phyloP scores from a whole-genome alignment of 2,888 invertebrate genomes.

The Serripes groenlandicus region DNA sequence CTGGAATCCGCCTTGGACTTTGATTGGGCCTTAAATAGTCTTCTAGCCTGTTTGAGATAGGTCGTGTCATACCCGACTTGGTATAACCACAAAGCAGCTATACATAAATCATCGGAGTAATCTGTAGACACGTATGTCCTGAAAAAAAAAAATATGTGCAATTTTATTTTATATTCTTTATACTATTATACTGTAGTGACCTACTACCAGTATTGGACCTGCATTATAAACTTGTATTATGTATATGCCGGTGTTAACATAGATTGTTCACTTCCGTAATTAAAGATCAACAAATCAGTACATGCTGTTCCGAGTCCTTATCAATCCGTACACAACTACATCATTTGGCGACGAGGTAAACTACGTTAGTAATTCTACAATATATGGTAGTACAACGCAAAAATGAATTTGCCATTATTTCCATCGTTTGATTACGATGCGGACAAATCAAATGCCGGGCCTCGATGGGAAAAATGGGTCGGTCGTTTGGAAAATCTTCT shows the following conservation, averaged over 20 bases:
- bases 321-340: too few species aligned
- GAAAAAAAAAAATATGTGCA: background rate
- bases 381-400: too few species aligned
- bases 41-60: conserved; percentile 25
- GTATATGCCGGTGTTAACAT: background rate
- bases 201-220: background rate
- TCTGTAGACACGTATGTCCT: conserved; percentile 42
- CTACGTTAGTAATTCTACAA: too few species aligned
- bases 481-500: too few species aligned
- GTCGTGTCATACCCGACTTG: background rate
- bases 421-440: too few species aligned
- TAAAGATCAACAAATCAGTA: background rate
- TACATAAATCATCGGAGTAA: conserved; percentile 46
- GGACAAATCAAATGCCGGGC: too few species aligned
- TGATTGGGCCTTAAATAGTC: conserved; percentile 8
- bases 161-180: background rate
- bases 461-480: too few species aligned
- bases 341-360: too few species aligned
- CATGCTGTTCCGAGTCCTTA: background rate
- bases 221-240: background rate
- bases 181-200: background rate
- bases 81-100: conserved; percentile 35
- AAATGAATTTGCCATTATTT: too few species aligned
- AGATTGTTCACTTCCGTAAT: background rate
- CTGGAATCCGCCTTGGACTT: background rate